phyloP scores from a whole-genome alignment of 2,888 invertebrate species.

The Drepanosiphum platanoidis region DNA sequence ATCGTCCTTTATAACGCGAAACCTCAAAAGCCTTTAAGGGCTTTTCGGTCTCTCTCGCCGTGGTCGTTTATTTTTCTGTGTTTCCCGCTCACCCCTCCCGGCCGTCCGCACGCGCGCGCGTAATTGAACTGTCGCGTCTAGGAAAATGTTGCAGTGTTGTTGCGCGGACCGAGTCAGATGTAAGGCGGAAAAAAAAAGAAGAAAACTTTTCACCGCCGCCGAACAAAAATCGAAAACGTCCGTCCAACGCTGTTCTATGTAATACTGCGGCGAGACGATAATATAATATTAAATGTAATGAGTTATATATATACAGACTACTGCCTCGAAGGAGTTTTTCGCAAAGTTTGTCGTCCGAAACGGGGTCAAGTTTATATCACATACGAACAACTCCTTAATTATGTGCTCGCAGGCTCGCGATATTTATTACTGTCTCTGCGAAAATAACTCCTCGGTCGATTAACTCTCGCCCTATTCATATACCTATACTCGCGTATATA shows the following conservation, averaged over 20 bases:
- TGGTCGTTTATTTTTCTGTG: not conserved
- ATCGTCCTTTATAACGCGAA: not conserved
- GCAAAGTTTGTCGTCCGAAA: not conserved
- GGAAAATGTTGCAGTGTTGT: not conserved
- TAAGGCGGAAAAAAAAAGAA: not conserved
- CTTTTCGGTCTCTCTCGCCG: constrained; percentile 27
- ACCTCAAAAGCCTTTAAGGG: constrained; percentile 40
- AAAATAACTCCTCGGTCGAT: constrained; percentile 5
- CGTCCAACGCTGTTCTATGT: not conserved
- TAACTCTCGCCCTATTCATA: not conserved
- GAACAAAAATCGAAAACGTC: not conserved
- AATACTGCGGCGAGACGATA: too few species aligned
- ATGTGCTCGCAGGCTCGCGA: not conserved
- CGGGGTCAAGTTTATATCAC: not conserved
- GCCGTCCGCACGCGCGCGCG: not conserved
- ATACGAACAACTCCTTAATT: not conserved
- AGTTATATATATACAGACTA: too few species aligned
- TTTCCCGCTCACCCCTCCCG: too few species aligned
- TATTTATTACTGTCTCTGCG: constrained; percentile 8
- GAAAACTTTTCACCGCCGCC: not conserved
- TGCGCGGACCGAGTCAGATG: too few species aligned
- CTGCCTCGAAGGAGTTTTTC: not conserved
- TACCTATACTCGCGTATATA: too few species aligned
- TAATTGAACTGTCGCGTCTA: constrained; percentile 14
- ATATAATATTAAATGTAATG: too few species aligned